Conservation (phyloP, 2,888 invertebrate genomes). For the Apeira syringaria region DNA sequence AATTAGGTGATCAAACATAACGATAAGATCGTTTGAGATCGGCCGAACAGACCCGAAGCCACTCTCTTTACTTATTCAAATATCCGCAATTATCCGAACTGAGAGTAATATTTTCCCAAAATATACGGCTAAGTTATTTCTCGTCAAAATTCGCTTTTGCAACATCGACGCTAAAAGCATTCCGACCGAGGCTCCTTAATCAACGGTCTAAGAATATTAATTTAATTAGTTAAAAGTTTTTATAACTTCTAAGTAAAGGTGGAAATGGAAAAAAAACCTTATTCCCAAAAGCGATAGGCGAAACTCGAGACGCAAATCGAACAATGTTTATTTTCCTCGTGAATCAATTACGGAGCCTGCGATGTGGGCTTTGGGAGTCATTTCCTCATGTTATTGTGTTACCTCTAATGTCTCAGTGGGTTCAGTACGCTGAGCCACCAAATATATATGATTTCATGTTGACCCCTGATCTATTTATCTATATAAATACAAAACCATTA, state of each 20-base stretch:
- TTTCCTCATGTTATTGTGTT: conserved; percentile 36
- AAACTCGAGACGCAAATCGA: conserved; percentile 36
- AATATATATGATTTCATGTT: too few species aligned
- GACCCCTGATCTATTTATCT: too few species aligned
- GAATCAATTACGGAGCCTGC: conserved; percentile 47
- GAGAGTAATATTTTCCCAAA: conserved; percentile 58
- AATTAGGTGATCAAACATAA: conserved; percentile 37
- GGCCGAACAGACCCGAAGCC: conserved; percentile 50
- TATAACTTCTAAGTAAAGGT: conserved; percentile 66
- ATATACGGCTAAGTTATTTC: conserved; percentile 58
- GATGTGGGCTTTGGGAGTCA: conserved; percentile 26
- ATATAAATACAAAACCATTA: too few species aligned
- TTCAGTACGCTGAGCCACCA: conserved; percentile 9
- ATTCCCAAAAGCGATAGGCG: conserved; percentile 32
- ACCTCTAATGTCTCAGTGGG: conserved; percentile 41
- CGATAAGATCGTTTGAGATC: conserved; percentile 47
- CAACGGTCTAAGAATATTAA: conserved; percentile 73
- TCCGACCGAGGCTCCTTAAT: conserved; percentile 69
- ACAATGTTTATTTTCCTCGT: conserved; percentile 42
- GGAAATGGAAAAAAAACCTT: conserved; percentile 57
- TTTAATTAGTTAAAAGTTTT: conserved; percentile 74
- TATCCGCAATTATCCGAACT: conserved; percentile 56
- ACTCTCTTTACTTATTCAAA: conserved; percentile 58
- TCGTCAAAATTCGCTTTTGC: conserved; percentile 48
- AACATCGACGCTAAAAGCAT: conserved; percentile 72